phyloP scores from a whole-genome alignment of 2,888 invertebrate species.

The Drosophila histrio region DNA sequence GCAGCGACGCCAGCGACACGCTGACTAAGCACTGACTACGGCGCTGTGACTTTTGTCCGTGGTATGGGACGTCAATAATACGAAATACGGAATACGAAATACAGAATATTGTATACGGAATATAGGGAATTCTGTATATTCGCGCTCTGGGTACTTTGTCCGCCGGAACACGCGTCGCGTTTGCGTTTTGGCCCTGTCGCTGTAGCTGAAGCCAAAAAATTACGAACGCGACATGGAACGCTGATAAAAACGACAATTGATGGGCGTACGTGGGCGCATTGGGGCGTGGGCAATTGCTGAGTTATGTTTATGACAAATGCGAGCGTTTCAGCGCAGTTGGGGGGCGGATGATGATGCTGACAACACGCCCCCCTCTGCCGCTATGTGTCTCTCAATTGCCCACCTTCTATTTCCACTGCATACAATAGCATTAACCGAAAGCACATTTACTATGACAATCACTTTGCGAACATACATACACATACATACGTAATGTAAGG shows the following conservation, averaged over 20 bases:
- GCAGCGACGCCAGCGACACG: slow-evolving; percentile 47
- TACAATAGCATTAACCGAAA: background rate
- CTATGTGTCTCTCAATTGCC: background rate
- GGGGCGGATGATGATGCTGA: slow-evolving; percentile 37
- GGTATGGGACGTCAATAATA: slow-evolving; percentile 49
- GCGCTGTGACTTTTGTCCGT: background rate
- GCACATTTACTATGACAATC: background rate
- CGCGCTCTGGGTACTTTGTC: slow-evolving; percentile 13
- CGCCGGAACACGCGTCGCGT: slow-evolving; percentile 14
- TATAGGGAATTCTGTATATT: slow-evolving; percentile 8
- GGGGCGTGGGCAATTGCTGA: slow-evolving; percentile 79
- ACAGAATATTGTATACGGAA: slow-evolving; percentile 19
- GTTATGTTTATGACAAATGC: slow-evolving; percentile 79
- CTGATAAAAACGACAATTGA: slow-evolving; percentile 79
- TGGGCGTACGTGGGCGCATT: slow-evolving; percentile 75
- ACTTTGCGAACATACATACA: too few relatives aligned
- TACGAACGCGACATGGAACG: slow-evolving; percentile 69
- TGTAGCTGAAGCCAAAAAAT: slow-evolving; percentile 50
- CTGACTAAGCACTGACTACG: slow-evolving; percentile 58
- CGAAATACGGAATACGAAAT: slow-evolving; percentile 40
- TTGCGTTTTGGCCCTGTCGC: background rate
- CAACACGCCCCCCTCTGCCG: slow-evolving; percentile 1
- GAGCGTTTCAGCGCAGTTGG: slow-evolving; percentile 26
- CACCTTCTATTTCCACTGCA: background rate
- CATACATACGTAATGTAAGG: too few relatives aligned